Evolutionary conservation across 2,888 invertebrate species (phyloP).

Genomic region (Pasiphila rectangulata): DNA sequence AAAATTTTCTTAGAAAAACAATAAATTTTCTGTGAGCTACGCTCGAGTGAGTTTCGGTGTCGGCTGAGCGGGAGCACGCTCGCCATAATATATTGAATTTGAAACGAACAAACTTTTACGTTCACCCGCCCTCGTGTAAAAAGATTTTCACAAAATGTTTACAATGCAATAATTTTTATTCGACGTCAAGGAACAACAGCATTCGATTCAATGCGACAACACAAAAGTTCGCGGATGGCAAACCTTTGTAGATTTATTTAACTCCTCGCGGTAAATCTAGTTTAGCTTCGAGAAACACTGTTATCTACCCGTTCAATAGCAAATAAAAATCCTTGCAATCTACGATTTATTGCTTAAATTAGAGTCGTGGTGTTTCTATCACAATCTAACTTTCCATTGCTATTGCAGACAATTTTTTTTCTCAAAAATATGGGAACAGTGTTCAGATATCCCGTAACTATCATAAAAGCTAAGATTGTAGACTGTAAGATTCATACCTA

Average conservation of each 20-base stretch:
- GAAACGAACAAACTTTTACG: conserved; percentile 79
- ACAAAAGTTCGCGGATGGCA: conserved; percentile 19
- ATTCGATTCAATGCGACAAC: conserved; percentile 32
- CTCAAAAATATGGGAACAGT: too few species aligned
- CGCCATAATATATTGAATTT: conserved; percentile 81
- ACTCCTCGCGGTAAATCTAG: conserved; percentile 2
- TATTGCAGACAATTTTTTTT: too few species aligned
- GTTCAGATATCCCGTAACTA: background rate
- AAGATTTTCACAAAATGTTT: conserved; percentile 75
- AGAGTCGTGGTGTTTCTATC: too few species aligned
- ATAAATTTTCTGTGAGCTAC: conserved; percentile 78
- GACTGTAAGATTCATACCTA: background rate
- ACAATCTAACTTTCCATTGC: too few species aligned
- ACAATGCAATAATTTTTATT: conserved; percentile 71
- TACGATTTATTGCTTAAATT: background rate
- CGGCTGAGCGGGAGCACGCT: conserved; percentile 78
- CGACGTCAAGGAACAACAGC: conserved; percentile 46
- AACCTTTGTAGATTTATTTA: conserved; percentile 13
- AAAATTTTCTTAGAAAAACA: conserved; percentile 81
- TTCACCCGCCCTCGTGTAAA: conserved; percentile 69
- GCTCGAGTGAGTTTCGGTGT: conserved; percentile 80
- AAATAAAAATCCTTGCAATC: background rate
- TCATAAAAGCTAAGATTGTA: too few species aligned
- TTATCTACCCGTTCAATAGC: background rate
- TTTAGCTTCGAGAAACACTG: background rate